phyloP scores from a whole-genome alignment of 2,797 vertebrate species.

The Brachyrhaphis roseni region DNA sequence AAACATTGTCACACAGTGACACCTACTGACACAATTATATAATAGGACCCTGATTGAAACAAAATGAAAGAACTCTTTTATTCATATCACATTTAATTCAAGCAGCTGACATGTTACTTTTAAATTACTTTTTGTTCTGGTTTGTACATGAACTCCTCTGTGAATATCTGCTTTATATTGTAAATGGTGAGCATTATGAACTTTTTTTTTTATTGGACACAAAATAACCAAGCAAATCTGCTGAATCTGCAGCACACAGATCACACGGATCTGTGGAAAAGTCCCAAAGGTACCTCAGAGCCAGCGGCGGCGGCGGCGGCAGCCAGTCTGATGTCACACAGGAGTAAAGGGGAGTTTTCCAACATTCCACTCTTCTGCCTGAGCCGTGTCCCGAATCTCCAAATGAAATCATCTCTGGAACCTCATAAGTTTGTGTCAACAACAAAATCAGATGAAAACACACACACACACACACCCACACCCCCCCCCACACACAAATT shows the following conservation, averaged over 20 bases:
- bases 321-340: slow-evolving; percentile 48
- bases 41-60: not conserved
- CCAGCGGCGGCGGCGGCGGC: not conserved
- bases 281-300: slow-evolving; percentile 31
- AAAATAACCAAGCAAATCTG: slow-evolving; percentile 47
- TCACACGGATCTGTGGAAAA: slow-evolving; percentile 36
- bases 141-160: slow-evolving; percentile 22
- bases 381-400: slow-evolving; percentile 45
- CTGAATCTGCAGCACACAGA: slow-evolving; percentile 53
- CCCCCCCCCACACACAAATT: not conserved
- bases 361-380: slow-evolving; percentile 29
- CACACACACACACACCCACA: slow-evolving; percentile 16
- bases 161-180: slow-evolving; percentile 12
- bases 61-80: not conserved
- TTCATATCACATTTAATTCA: not conserved
- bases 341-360: slow-evolving; percentile 9
- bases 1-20: not conserved
- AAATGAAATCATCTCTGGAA: slow-evolving; percentile 43
- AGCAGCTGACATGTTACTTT: not conserved
- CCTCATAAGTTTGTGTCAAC: slow-evolving; percentile 31
- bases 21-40: not conserved
- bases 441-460: not conserved
- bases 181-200: slow-evolving; percentile 37
- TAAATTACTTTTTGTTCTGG: slow-evolving; percentile 6
- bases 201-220: slow-evolving; percentile 38